Evolutionary conservation across 2,888 invertebrate species (phyloP).

Genomic region (Aporophyla nigra): DNA sequence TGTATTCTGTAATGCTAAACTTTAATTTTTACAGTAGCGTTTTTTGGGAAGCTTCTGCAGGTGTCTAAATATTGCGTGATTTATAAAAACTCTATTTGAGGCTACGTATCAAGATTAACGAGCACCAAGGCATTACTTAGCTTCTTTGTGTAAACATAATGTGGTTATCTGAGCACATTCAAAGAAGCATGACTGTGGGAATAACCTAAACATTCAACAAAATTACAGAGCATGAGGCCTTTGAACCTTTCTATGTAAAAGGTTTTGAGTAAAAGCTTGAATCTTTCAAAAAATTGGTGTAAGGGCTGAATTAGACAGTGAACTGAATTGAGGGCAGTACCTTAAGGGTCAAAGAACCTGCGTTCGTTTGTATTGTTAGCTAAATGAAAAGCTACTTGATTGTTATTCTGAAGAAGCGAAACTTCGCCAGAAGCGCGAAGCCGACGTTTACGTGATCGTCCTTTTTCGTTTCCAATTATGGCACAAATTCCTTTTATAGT

Average conservation of each 20-base stretch:
- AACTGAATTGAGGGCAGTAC: conserved; percentile 40
- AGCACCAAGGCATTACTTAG: conserved; percentile 24
- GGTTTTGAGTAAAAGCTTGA: conserved; percentile 23
- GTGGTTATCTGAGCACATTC: conserved; percentile 21
- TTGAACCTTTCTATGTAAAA: conserved; percentile 52
- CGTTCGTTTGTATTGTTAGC: conserved; percentile 23
- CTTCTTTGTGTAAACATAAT: conserved; percentile 43
- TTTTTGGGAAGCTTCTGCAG: conserved; percentile 1
- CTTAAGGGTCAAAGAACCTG: conserved; percentile 53
- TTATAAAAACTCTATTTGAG: not conserved
- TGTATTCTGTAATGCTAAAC: not conserved
- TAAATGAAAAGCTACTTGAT: conserved; percentile 38
- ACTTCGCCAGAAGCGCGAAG: conserved; percentile 18
- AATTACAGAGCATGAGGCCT: conserved; percentile 27
- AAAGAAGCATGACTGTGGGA: conserved; percentile 21
- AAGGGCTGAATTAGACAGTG: conserved; percentile 38
- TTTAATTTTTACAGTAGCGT: not conserved
- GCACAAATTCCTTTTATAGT: conserved; percentile 22
- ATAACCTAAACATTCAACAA: conserved; percentile 18
- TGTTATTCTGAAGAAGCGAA: conserved; percentile 23
- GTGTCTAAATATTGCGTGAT: conserved; percentile 22
- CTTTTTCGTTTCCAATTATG: conserved; percentile 48
- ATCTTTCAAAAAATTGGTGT: conserved; percentile 51
- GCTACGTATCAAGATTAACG: conserved; percentile 40
- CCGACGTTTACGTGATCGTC: conserved; percentile 11